These are phyloP conservation scores for Saxicola maurus DNA, from an alignment of 2,797 vertebrate genomes.

Conservation along the genomic window DNA sequence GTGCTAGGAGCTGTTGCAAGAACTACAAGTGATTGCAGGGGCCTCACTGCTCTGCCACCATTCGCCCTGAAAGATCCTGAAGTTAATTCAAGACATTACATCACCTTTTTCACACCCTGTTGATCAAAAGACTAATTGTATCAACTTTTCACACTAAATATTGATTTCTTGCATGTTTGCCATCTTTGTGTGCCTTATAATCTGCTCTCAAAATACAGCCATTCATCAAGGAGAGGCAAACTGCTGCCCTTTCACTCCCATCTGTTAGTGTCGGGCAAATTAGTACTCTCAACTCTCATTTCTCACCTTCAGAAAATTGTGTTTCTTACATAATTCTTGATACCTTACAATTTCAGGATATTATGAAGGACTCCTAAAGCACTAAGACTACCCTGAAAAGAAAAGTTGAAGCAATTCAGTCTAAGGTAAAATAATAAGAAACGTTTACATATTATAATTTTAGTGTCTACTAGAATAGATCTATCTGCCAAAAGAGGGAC, in stretches of 20 bases:
- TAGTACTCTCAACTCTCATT: not conserved
- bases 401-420: not conserved
- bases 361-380: not conserved
- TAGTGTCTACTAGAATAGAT: not conserved
- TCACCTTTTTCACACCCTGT: not conserved
- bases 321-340: not conserved
- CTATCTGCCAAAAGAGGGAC: not conserved
- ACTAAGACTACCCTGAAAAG: not conserved
- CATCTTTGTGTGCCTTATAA: slow-evolving; percentile 30
- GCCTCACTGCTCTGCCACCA: fast-evolving
- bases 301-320: not conserved
- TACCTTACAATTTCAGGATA: not conserved
- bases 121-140: not conserved
- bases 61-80: not conserved
- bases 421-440: not conserved
- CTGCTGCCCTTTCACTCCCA: slow-evolving; percentile 2
- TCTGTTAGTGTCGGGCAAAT: slow-evolving; percentile 4
- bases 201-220: slow-evolving; percentile 55
- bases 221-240: slow-evolving; percentile 54
- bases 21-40: not conserved
- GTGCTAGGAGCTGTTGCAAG: not conserved
- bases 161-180: slow-evolving; percentile 43
- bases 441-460: not conserved
- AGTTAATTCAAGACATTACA: not conserved
- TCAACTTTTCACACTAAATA: slow-evolving; percentile 16